phyloP scores from a whole-genome alignment of 1,140 invertebrate species.

The Ectropis grisescens region DNA sequence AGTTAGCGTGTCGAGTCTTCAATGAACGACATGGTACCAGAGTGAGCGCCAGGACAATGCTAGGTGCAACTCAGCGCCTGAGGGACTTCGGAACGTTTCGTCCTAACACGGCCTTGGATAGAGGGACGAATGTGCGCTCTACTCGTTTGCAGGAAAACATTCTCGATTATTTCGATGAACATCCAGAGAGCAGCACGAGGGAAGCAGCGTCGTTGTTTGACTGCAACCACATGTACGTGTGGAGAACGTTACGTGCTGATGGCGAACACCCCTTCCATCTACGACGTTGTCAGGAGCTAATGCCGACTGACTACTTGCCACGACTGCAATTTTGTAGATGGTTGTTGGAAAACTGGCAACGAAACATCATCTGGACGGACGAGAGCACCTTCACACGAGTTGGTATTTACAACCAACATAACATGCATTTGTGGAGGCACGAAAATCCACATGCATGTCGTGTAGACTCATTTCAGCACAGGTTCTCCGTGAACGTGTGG shows the following conservation, averaged over 20 bases:
- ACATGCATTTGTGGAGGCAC: constrained; percentile 2
- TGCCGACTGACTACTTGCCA: constrained; percentile 1
- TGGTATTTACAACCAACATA: constrained; percentile 3
- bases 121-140: no score
- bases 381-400: constrained; percentile 4
- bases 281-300: constrained; percentile 1
- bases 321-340: not conserved
- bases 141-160: no score
- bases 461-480: constrained; percentile 1
- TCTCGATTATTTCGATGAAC: constrained; percentile 3
- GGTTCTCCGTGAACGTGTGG: not conserved
- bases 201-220: constrained; percentile 2
- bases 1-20: no score
- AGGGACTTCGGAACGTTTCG: no score
- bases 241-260: constrained; percentile 1
- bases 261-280: constrained; percentile 1
- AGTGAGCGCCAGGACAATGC: no score
- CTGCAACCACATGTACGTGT: constrained; percentile 1
- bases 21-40: no score
- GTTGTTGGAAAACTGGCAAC: not conserved
- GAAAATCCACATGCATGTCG: not conserved
- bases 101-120: no score
- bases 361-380: constrained; percentile 2
- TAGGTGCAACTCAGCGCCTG: no score
- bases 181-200: constrained; percentile 2